phyloP scores from a whole-genome alignment of 2,797 vertebrate genomes.

The Phoxinus dragarum region DNA sequence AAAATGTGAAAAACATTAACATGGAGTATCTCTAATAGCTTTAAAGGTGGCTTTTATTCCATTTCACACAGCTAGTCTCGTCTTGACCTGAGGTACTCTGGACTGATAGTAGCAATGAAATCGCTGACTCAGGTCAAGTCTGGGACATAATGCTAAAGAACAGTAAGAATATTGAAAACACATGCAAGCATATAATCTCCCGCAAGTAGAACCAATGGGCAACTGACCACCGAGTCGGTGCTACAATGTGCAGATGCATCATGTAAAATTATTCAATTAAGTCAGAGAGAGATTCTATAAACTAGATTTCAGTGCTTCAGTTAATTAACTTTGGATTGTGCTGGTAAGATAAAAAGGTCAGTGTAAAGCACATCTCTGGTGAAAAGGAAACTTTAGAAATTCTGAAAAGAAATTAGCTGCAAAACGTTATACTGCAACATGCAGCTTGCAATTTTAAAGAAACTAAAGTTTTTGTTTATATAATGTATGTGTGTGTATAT shows the following conservation, averaged over 20 bases:
- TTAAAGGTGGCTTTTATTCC: not conserved
- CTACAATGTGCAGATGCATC: not conserved
- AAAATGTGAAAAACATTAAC: slow-evolving; percentile 31
- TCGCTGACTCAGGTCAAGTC: not conserved
- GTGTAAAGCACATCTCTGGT: not conserved
- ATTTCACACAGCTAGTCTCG: not conserved
- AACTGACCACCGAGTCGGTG: not conserved
- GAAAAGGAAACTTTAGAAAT: not conserved
- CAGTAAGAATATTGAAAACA: not conserved
- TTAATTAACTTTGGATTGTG: slow-evolving; percentile 14
- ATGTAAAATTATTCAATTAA: slow-evolving; percentile 24
- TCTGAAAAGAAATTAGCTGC: not conserved
- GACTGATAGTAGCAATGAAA: not conserved
- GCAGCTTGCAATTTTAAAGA: not conserved
- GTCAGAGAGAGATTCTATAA: slow-evolving; percentile 1
- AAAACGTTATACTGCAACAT: not conserved
- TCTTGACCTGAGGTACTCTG: not conserved
- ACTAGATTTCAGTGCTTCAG: not conserved
- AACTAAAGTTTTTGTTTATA: not conserved
- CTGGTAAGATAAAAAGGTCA: slow-evolving; percentile 21
- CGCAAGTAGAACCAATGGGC: not conserved
- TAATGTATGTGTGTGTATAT: too few species aligned
- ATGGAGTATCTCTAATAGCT: not conserved
- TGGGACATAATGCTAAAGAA: not conserved
- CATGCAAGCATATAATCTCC: not conserved